phyloP scores from a whole-genome alignment of 2,797 vertebrate species.

The Percopsis omiscomaycus region DNA sequence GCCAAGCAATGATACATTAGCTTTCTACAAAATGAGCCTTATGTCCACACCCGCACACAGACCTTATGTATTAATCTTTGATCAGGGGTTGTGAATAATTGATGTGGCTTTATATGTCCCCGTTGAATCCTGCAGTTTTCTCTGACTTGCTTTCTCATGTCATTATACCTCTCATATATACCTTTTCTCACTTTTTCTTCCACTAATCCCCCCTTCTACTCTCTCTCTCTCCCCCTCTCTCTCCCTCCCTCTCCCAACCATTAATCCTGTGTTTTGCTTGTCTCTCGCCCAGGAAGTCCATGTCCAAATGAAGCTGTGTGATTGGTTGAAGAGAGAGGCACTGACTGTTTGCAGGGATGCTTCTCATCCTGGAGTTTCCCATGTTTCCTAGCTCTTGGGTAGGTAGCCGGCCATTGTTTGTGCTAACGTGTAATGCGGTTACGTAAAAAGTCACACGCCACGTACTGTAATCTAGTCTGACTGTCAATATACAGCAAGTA shows the following conservation, averaged over 20 bases:
- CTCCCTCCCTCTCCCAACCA: slow-evolving; percentile 9
- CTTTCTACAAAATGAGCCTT: slow-evolving; percentile 49
- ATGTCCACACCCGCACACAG: slow-evolving; percentile 27
- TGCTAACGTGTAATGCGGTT: too few species aligned
- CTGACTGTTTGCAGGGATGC: slow-evolving; percentile 62
- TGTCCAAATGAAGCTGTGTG: slow-evolving; percentile 36
- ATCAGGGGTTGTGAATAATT: slow-evolving; percentile 67
- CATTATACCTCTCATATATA: slow-evolving; percentile 11
- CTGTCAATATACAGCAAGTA: too few species aligned
- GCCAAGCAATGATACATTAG: slow-evolving; percentile 59
- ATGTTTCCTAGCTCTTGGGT: slow-evolving; percentile 61
- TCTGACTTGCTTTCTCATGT: background rate
- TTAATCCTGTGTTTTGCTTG: slow-evolving; percentile 64
- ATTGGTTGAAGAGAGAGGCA: slow-evolving; percentile 47
- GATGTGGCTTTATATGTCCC: slow-evolving; percentile 69
- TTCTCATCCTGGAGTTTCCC: slow-evolving; percentile 51
- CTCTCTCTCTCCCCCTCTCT: background rate
- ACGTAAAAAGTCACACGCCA: too few species aligned
- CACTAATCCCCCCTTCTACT: background rate
- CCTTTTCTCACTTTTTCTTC: slow-evolving; percentile 5
- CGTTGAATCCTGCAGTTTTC: slow-evolving; percentile 48
- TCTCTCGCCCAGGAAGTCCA: slow-evolving; percentile 55
- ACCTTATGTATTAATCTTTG: slow-evolving; percentile 61
- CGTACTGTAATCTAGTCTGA: too few species aligned
- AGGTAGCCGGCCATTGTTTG: slow-evolving; percentile 10